These are phyloP conservation scores for Eretmodus cyanostictus DNA, from an alignment of 2,113 vertebrate species.

Conservation along the genomic window DNA sequence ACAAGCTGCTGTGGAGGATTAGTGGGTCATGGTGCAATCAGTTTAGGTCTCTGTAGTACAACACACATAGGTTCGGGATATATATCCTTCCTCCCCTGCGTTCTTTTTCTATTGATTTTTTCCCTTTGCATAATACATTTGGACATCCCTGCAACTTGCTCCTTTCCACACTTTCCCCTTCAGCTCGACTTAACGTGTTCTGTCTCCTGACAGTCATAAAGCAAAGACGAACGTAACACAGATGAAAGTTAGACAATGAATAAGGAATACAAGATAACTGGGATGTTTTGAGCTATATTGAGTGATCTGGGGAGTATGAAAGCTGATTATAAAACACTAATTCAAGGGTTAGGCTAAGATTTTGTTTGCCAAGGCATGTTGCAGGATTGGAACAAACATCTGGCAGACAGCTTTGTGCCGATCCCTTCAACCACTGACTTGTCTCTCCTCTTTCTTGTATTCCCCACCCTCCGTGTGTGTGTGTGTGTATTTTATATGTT, in stretches of 20 bases:
- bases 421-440: neutral
- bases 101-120: neutral
- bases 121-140: slow-evolving; percentile 4
- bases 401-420: slow-evolving; percentile 39
- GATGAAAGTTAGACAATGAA: neutral
- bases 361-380: slow-evolving; percentile 24
- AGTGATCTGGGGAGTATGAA: neutral
- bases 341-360: neutral
- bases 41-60: neutral
- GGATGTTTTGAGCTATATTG: neutral
- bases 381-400: slow-evolving; percentile 50
- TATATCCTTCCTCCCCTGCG: neutral
- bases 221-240: neutral
- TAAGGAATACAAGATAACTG: neutral
- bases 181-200: neutral
- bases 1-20: neutral
- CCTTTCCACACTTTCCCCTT: neutral
- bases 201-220: neutral
- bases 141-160: neutral
- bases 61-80: neutral
- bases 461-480: neutral
- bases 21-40: neutral
- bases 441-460: neutral
- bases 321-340: neutral
- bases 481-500: neutral